Evolutionary conservation across 2,888 invertebrate genomes (phyloP).

Genomic region (Leptopterna dolabrata): DNA sequence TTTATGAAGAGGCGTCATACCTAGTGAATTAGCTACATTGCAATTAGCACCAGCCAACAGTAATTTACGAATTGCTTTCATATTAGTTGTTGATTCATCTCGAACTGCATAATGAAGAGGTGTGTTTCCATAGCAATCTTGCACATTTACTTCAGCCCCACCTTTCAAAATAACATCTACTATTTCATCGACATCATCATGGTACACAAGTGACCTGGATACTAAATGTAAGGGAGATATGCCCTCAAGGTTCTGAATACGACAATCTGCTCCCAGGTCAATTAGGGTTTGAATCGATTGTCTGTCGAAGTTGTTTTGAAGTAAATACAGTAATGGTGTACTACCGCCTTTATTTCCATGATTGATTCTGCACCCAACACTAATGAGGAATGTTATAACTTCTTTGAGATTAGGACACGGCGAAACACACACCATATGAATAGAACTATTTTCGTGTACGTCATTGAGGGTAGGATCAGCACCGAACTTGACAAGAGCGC

Average conservation of each 20-base stretch:
- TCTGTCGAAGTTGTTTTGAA: not conserved
- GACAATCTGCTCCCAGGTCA: not conserved
- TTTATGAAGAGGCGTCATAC: not conserved
- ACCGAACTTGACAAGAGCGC: not conserved
- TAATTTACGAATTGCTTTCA: not conserved
- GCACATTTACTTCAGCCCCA: not conserved
- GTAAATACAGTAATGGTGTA: not conserved
- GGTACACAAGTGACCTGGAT: not conserved
- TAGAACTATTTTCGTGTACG: not conserved
- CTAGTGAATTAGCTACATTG: not conserved
- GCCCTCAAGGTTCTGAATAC: not conserved
- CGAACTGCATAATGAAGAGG: not conserved
- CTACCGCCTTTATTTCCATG: not conserved
- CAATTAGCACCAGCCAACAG: not conserved
- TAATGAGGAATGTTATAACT: not conserved
- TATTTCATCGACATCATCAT: not conserved
- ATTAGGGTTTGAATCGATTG: not conserved
- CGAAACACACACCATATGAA: not conserved
- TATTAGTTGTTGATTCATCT: not conserved
- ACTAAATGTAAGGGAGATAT: constrained; percentile 1
- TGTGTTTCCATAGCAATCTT: not conserved
- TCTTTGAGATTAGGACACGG: not conserved
- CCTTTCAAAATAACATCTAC: not conserved
- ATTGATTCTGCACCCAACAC: not conserved
- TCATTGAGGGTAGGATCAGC: not conserved